These are phyloP conservation scores for Hippocampus zosterae DNA, from an alignment of 2,113 vertebrate species.

Conservation along the genomic window DNA sequence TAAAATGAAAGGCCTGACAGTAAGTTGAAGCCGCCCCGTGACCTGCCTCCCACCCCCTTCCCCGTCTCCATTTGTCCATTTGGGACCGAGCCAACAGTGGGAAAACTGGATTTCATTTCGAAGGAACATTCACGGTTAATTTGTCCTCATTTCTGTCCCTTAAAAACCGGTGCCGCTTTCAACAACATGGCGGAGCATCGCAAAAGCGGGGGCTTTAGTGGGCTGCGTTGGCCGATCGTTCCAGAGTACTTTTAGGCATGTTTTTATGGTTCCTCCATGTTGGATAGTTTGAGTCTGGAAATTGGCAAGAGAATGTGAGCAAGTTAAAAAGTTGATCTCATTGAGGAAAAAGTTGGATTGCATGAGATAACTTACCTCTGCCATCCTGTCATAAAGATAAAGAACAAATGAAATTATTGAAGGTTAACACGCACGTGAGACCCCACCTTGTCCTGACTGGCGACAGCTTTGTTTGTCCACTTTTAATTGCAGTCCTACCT, in stretches of 20 bases:
- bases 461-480: not conserved
- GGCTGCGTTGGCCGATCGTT: not conserved
- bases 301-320: not conserved
- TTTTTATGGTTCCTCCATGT: slow-evolving; percentile 37
- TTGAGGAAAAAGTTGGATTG: not conserved
- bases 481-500: not conserved
- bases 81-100: slow-evolving; percentile 18
- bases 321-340: not conserved
- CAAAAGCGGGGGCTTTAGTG: slow-evolving; percentile 11
- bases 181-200: not conserved
- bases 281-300: slow-evolving; percentile 14
- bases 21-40: not conserved
- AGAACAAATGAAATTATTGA: not conserved
- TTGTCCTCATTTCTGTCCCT: not conserved
- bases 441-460: not conserved
- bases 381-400: slow-evolving; percentile 16
- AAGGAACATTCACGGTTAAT: not conserved
- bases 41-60: slow-evolving; percentile 3
- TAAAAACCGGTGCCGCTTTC: not conserved
- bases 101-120: slow-evolving; percentile 15
- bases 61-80: slow-evolving; percentile 28
- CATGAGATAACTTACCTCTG: not conserved
- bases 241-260: slow-evolving; percentile 47
- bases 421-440: not conserved
- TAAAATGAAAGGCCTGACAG: not conserved